These are phyloP conservation scores for Astur gentilis DNA, from an alignment of 2,113 vertebrate species.

Conservation along the genomic window DNA sequence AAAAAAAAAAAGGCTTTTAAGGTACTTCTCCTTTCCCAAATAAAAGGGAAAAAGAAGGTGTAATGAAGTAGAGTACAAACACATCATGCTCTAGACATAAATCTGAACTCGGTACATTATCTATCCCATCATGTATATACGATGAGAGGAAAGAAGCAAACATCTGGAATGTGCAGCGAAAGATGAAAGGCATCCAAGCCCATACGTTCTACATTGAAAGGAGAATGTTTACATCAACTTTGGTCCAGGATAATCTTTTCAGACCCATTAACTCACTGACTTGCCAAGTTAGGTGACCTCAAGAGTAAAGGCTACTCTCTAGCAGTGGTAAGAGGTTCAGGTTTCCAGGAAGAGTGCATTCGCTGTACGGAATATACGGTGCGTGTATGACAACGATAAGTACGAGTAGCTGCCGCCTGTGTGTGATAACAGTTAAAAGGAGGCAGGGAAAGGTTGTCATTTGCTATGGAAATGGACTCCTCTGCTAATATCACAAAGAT, in stretches of 20 bases:
- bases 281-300: conserved; percentile 51
- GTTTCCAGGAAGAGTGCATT: conserved; percentile 12
- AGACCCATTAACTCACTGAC: conserved; percentile 57
- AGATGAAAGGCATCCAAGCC: conserved; percentile 53
- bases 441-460: background rate
- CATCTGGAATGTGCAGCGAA: conserved; percentile 38
- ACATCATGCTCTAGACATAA: conserved; percentile 9
- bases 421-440: background rate
- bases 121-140: conserved; percentile 1
- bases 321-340: background rate
- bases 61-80: conserved; percentile 30
- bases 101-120: conserved; percentile 28
- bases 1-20: conserved; percentile 14
- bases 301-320: conserved; percentile 37
- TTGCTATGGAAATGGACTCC: background rate
- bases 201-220: conserved; percentile 9
- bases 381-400: background rate
- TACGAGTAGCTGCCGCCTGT: background rate
- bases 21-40: conserved; percentile 4
- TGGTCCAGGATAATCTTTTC: conserved; percentile 45
- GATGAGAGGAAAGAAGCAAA: conserved; percentile 38
- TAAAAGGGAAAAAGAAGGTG: conserved; percentile 9
- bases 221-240: conserved; percentile 57
- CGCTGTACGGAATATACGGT: background rate
- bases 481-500: conserved; percentile 45